These are phyloP conservation scores for Drosophila paramelanica DNA, from an alignment of 2,888 invertebrate species.

Conservation along the genomic window DNA sequence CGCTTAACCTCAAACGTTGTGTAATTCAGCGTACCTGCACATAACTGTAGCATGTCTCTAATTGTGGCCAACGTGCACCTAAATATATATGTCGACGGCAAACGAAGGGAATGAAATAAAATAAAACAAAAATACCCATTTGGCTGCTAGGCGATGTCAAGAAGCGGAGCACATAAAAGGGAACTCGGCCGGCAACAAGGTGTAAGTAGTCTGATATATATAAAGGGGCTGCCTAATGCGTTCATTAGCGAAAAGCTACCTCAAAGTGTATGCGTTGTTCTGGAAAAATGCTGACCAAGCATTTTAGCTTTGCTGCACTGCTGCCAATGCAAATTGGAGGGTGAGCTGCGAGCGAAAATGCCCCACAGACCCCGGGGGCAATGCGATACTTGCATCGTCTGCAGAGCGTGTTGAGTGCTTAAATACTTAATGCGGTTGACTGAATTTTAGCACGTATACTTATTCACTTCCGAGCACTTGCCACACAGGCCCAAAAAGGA, in stretches of 20 bases:
- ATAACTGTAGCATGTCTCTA: slow-evolving; percentile 60
- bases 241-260: slow-evolving; percentile 81
- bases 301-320: slow-evolving; percentile 38
- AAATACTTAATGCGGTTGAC: slow-evolving; percentile 81
- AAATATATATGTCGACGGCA: slow-evolving; percentile 58
- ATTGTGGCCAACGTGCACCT: slow-evolving; percentile 61
- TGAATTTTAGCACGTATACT: slow-evolving; percentile 75
- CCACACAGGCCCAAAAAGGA: slow-evolving; percentile 47
- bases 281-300: slow-evolving; percentile 77
- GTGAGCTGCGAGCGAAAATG: no score
- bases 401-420: slow-evolving; percentile 73
- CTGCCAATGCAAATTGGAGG: slow-evolving; percentile 38
- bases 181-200: slow-evolving; percentile 72
- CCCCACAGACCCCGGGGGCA: slow-evolving; percentile 5
- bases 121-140: no score
- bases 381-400: slow-evolving; percentile 42
- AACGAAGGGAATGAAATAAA: slow-evolving; percentile 20
- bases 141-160: slow-evolving; percentile 12
- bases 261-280: slow-evolving; percentile 75
- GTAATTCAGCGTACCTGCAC: slow-evolving; percentile 75
- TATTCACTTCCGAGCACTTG: slow-evolving; percentile 60
- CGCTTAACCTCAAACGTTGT: slow-evolving; percentile 82
- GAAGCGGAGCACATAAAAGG: slow-evolving; percentile 33
- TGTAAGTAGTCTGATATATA: slow-evolving; percentile 50
- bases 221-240: slow-evolving; percentile 70